phyloP scores from a whole-genome alignment of 2,888 invertebrate species.

The Synanthedon tipuliformis region DNA sequence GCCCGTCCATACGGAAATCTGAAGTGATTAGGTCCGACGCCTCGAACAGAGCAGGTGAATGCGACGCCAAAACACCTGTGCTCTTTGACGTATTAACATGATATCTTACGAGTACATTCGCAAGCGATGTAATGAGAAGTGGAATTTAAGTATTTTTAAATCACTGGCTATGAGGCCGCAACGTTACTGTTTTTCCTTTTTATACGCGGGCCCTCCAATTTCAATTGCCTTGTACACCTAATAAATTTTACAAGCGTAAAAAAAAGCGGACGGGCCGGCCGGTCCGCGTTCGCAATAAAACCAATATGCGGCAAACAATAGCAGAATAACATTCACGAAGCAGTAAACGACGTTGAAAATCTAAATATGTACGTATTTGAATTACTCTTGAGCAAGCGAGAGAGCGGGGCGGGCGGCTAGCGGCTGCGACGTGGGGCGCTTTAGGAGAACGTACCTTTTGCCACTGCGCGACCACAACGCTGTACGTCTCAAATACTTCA shows the following conservation, averaged over 20 bases:
- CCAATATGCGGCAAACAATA: slow-evolving; percentile 29
- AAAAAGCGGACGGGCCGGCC: slow-evolving; percentile 12
- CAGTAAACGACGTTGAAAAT: slow-evolving; percentile 33
- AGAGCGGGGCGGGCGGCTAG: slow-evolving; percentile 12
- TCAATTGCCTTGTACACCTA: slow-evolving; percentile 23
- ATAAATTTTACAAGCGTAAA: slow-evolving; percentile 35
- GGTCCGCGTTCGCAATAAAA: slow-evolving; percentile 21
- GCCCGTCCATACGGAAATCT: slow-evolving; percentile 45
- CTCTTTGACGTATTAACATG: not conserved
- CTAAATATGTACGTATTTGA: slow-evolving; percentile 38
- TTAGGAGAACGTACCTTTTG: slow-evolving; percentile 10
- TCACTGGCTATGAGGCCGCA: slow-evolving; percentile 7
- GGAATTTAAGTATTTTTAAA: slow-evolving; percentile 7
- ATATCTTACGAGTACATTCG: not conserved
- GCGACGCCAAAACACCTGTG: slow-evolving; percentile 3
- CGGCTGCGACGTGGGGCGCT: slow-evolving; percentile 9
- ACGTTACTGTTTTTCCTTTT: slow-evolving; percentile 1
- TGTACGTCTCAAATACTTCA: slow-evolving; percentile 14
- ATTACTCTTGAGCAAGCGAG: slow-evolving; percentile 12
- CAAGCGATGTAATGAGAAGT: not conserved
- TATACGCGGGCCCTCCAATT: slow-evolving; percentile 15
- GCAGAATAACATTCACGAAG: slow-evolving; percentile 29
- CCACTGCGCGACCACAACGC: slow-evolving; percentile 19
- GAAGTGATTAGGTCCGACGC: slow-evolving; percentile 55
- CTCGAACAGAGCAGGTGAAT: slow-evolving; percentile 41